Evolutionary conservation across 2,797 vertebrate species (phyloP).

Genomic region (Sebastes wilsoni): DNA sequence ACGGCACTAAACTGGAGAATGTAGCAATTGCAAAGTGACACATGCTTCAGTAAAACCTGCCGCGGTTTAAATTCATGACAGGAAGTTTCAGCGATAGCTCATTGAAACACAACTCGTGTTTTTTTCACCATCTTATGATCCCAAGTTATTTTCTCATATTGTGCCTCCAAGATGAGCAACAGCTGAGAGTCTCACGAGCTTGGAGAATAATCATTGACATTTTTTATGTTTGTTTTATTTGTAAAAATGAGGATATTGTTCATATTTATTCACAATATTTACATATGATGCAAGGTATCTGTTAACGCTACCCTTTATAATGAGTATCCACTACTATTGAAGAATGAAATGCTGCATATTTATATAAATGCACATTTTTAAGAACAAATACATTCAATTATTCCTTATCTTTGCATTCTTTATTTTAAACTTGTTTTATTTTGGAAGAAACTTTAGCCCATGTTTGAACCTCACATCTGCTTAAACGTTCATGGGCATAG

Average conservation of each 20-base stretch:
- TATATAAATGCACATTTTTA: neutral
- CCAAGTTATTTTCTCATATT: neutral
- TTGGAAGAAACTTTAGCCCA: neutral
- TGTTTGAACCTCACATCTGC: neutral
- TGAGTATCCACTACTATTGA: neutral
- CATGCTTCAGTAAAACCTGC: constrained; percentile 30
- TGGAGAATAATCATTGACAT: neutral
- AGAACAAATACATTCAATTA: neutral
- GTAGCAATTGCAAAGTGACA: constrained; percentile 23
- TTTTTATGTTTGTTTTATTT: neutral
- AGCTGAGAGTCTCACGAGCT: neutral
- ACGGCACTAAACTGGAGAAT: neutral
- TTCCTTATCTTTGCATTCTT: neutral
- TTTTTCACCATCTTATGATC: neutral
- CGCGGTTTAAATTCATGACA: neutral
- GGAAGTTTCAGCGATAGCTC: neutral
- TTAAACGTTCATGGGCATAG: neutral
- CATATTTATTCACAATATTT: neutral
- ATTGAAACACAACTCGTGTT: neutral
- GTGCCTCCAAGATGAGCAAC: neutral
- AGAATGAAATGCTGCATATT: neutral
- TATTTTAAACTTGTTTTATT: neutral
- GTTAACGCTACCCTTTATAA: neutral
- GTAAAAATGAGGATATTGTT: neutral
- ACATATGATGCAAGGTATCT: neutral